Evolutionary conservation across 2,113 vertebrate genomes (phyloP), one percentile per base, ranked within the genome.

Genomic region (Hippolais icterina): DNA sequence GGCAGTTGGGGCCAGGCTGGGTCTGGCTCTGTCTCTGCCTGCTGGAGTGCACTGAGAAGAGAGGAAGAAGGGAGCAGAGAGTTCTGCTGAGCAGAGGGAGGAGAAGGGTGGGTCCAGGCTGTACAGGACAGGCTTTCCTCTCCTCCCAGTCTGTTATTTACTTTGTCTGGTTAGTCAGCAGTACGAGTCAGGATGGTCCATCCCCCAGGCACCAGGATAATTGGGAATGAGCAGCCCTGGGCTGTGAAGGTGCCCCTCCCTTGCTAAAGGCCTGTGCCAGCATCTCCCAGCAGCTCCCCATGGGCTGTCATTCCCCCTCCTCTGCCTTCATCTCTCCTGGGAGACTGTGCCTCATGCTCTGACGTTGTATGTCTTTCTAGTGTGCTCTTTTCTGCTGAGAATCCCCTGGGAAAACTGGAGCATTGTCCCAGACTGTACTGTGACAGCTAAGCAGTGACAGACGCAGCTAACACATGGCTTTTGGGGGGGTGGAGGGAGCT

Each of bases 401-500:
- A 60, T 91, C 94, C 87, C 83, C 66, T 1, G 35, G 93, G 90
- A 90, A 81, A 69, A 76, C 70, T 14, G 42, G 63, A 61, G 42
- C 9, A 14, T 79, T 77, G 87, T 91, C 92, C 87, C 94, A 93
- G 96, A 90, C 92, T 54, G 87, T 50, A 20, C 59, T 88, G 90
- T 93, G 90, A 83, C 89, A 93, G 93, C 91, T 74, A 18, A 50
- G 91, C 87, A 41, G 81, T 87, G 94, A 83, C 93, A 95, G 92
- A 65, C 87, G 0, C 75, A 85, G 93, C 87, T 63, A 76, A 63
- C 93, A 95, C 95, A 70, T 83, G 93, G 94, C 79, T 90, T 52
- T 37, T 76, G 70, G 81, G 53, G 57, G 59, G 54, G 87, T 35
- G 92, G 91, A 52, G 68, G 44, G 85, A 95, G 79, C 92, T 56